These are phyloP conservation scores for Channa maculata DNA, from an alignment of 2,113 vertebrate genomes.

Conservation along the genomic window DNA sequence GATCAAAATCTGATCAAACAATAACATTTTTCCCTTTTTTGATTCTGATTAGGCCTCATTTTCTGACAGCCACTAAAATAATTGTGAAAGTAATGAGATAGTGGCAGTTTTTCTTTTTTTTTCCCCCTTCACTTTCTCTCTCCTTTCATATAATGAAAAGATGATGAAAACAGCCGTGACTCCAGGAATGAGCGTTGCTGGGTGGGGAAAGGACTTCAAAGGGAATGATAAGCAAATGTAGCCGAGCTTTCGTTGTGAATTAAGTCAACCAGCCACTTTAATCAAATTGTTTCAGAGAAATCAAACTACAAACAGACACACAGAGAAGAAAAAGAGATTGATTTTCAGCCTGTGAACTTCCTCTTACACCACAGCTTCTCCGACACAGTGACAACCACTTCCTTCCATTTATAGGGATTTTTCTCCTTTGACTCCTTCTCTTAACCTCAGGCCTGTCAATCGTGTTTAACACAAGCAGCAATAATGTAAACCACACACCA, in stretches of 20 bases:
- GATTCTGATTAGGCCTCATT: slow-evolving; percentile 74
- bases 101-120: slow-evolving; percentile 38
- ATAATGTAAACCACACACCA: too few species aligned
- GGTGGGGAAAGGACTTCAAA: slow-evolving; percentile 75
- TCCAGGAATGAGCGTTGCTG: slow-evolving; percentile 64
- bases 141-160: slow-evolving; percentile 65
- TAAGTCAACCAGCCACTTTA: slow-evolving; percentile 74
- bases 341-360: slow-evolving; percentile 50
- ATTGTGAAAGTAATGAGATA: slow-evolving; percentile 77
- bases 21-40: slow-evolving; percentile 73
- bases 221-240: slow-evolving; percentile 74
- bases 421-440: slow-evolving; percentile 2
- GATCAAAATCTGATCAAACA: slow-evolving; percentile 79
- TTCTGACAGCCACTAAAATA: slow-evolving; percentile 79
- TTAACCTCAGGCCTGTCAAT: slow-evolving; percentile 10
- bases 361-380: slow-evolving; percentile 1
- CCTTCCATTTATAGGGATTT: slow-evolving; percentile 15
- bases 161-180: slow-evolving; percentile 74
- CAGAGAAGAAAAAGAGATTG: slow-evolving; percentile 26
- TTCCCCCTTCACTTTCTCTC: slow-evolving; percentile 26
- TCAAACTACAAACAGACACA: slow-evolving; percentile 68
- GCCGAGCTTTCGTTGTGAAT: slow-evolving; percentile 73
- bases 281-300: slow-evolving; percentile 79
- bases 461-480: too few species aligned
- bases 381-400: slow-evolving; percentile 23